Evolutionary conservation across 2,113 vertebrate genomes (phyloP), one percentile per base, ranked within the genome.

Genomic region (Xiphias gladius): DNA sequence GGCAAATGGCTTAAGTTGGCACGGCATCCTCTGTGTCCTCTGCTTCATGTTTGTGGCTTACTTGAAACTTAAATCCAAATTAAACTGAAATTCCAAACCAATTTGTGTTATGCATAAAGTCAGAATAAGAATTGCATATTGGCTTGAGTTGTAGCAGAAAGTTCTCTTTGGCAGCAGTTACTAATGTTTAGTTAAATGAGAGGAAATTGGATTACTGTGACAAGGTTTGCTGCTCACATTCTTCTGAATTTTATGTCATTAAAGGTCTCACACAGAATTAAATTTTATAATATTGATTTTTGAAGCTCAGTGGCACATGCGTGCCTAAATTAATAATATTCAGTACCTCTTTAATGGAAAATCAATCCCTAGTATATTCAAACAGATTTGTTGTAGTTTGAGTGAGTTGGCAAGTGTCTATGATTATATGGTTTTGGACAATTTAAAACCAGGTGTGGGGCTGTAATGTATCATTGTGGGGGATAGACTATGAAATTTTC

Each of bases 41-140:
- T 88, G 90, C 83, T 83, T 90, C 72, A 59, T 87, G 83, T 90
- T 86, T 86, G 77, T 69, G 74, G 85, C 80, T 84, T 41, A 30
- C 61, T 77, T 86, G 71, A 80, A 91, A 86, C 73, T 70, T 69
- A 76, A 81, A 83, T 83, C 64, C 70, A 74, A 91, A 92, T 86
- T 87, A 71, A 37, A 63, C 32, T 65, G 73, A 78, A 87, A 87
- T 81, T 88, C 41, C 76, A 85, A 84, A 85, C 79, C 62, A 79
- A 91, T 92, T 84, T 88, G 70, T 55, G 66, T 80, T 77, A 79
- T 82, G 78, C 68, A 69, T 76, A 63, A 76, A 87, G 84, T 91
- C 87, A 76, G 62, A 86, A 83, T 48, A 78, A 77, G 64, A 81
- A 66, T 46, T 82, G 13, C 37, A 39, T 30, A 76, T 70, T 86